Evolutionary conservation across 1,140 invertebrate species (phyloP).

Genomic region (Ceratosolen fusciceps): DNA sequence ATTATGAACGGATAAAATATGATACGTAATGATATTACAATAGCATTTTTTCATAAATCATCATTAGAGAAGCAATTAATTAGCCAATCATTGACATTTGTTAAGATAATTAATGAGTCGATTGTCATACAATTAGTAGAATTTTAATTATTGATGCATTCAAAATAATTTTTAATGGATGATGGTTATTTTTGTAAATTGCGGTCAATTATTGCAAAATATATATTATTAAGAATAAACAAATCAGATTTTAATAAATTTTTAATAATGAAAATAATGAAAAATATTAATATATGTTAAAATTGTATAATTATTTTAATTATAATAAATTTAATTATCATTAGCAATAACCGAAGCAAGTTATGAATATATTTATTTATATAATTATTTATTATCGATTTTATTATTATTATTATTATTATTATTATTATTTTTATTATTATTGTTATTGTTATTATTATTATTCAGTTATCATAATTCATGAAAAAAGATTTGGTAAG

Average conservation of each 20-base stretch:
- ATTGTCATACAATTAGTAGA: no score
- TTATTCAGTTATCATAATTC: constrained; percentile 37
- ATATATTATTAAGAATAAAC: not conserved
- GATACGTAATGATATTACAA: constrained; percentile 7
- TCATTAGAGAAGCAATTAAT: constrained; percentile 45
- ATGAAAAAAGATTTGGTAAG: constrained; percentile 37
- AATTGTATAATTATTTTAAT: constrained; percentile 1
- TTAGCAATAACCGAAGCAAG: not conserved
- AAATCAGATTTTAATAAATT: not conserved
- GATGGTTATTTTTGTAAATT: not conserved
- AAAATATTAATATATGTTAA: not conserved
- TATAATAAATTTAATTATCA: not conserved
- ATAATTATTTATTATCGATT: not conserved
- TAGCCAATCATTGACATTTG: constrained; percentile 24
- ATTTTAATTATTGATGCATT: not conserved
- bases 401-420: not conserved
- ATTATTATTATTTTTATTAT: not conserved
- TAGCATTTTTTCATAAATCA: constrained; percentile 19
- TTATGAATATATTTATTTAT: no score
- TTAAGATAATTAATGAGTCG: no score
- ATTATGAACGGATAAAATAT: constrained; percentile 24
- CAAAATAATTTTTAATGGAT: not conserved
- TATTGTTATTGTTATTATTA: constrained; percentile 29
- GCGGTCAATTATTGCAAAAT: not conserved
- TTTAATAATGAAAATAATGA: not conserved